These are phyloP conservation scores for Potorous gilbertii DNA, from an alignment of 2,797 vertebrate genomes.

Conservation along the genomic window DNA sequence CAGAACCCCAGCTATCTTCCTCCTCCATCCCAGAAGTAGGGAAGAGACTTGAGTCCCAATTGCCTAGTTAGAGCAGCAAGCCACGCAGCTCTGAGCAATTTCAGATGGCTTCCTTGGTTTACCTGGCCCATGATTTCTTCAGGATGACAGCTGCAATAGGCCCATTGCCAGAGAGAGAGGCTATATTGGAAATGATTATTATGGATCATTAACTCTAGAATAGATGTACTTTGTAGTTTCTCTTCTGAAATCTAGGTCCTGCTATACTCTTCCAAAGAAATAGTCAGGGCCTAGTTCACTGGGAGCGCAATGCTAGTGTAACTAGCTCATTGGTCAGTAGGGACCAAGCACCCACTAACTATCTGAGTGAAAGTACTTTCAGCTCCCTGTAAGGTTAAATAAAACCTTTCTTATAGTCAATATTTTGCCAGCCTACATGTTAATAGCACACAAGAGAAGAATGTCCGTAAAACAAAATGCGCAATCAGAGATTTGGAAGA, in stretches of 20 bases:
- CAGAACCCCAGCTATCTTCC: neutral
- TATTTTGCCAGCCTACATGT: neutral
- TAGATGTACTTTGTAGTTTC: neutral
- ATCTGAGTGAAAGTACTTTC: neutral
- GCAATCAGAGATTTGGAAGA: neutral
- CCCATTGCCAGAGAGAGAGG: slow-evolving; percentile 52
- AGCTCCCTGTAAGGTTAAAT: neutral
- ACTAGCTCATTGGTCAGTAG: neutral
- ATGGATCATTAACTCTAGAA: slow-evolving; percentile 25
- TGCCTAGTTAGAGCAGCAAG: neutral
- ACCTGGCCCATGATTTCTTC: slow-evolving; percentile 46
- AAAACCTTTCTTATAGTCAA: neutral
- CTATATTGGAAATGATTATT: slow-evolving; percentile 36
- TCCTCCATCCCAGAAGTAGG: neutral
- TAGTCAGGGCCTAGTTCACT: neutral
- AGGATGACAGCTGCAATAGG: neutral
- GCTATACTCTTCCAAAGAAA: neutral
- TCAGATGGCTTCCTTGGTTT: neutral
- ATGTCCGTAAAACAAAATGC: neutral
- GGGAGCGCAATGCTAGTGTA: neutral
- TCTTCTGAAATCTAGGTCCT: neutral
- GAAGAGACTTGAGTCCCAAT: neutral
- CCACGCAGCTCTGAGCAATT: neutral
- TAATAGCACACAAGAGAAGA: neutral
- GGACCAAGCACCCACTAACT: neutral